Conservation (phyloP, 2,113 vertebrate genomes). For the Prochilodus magdalenae region DNA sequence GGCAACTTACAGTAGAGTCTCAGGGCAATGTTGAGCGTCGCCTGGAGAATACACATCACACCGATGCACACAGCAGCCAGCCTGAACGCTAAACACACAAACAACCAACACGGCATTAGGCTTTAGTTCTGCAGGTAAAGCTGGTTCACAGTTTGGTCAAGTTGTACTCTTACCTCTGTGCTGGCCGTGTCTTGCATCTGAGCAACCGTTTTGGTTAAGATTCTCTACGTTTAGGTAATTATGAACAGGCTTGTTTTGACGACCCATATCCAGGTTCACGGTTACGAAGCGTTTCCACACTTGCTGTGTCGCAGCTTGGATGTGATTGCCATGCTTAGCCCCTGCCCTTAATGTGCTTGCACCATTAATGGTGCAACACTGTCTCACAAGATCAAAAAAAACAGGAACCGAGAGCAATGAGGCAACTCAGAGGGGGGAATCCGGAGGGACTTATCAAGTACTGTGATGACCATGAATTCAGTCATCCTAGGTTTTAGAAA, state of each 20-base stretch:
- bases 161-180: neutral
- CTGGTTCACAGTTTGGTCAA: neutral
- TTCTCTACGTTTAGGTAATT: constrained; percentile 15
- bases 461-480: neutral
- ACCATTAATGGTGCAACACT: neutral
- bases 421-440: neutral
- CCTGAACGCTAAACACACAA: neutral
- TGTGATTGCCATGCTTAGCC: neutral
- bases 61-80: constrained; percentile 27
- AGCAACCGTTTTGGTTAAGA: neutral
- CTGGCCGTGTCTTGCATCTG: neutral
- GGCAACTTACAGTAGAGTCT: constrained; percentile 20
- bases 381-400: neutral
- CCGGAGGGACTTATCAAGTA: neutral
- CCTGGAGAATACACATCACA: constrained; percentile 32
- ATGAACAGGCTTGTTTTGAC: neutral
- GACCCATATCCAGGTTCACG: neutral
- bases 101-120: neutral
- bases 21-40: constrained; percentile 26
- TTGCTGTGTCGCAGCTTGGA: neutral
- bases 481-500: neutral
- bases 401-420: constrained; percentile 4
- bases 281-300: neutral
- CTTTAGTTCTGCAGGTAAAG: neutral
- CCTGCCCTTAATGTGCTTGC: neutral